These are phyloP conservation scores for Bungarus multicinctus DNA, from an alignment of 2,113 vertebrate genomes.

Conservation along the genomic window DNA sequence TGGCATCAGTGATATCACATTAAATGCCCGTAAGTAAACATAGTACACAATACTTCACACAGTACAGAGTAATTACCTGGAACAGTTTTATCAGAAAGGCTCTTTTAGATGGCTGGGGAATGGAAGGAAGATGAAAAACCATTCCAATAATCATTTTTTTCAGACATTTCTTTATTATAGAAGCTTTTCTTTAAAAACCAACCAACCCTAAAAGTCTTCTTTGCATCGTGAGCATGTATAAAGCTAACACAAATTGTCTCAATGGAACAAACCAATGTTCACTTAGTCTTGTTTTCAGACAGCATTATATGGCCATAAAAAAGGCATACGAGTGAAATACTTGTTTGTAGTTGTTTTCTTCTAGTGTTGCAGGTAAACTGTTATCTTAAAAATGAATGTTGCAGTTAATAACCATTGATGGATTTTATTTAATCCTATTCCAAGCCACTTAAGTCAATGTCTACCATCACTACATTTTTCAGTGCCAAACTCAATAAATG, in stretches of 20 bases:
- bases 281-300: background rate
- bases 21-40: constrained; percentile 9
- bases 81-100: background rate
- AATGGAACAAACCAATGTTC: background rate
- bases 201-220: background rate
- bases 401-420: background rate
- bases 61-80: background rate
- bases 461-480: background rate
- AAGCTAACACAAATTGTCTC: background rate
- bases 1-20: background rate
- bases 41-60: background rate
- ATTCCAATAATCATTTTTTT: background rate
- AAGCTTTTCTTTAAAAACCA: background rate
- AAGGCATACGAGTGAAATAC: background rate
- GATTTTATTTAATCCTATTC: background rate
- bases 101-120: background rate
- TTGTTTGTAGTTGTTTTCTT: background rate
- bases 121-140: background rate
- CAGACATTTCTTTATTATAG: background rate
- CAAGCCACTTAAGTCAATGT: background rate
- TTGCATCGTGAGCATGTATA: background rate
- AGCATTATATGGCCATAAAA: background rate
- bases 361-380: background rate
- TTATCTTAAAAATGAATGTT: background rate
- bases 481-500: background rate